Conservation (phyloP, 2,113 vertebrate species). For the Nothoprocta perdicaria region DNA sequence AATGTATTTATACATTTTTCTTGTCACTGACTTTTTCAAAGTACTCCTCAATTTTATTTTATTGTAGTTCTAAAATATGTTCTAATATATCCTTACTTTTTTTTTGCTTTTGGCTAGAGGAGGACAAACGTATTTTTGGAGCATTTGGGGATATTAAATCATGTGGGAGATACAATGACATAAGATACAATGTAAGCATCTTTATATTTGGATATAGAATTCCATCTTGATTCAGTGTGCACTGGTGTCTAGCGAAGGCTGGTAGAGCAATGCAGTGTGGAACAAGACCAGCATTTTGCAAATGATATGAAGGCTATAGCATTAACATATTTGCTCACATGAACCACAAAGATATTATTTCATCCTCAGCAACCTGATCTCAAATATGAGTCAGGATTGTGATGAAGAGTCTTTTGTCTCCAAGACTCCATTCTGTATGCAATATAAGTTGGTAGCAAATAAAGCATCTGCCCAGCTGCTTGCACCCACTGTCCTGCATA, state of each 20-base stretch:
- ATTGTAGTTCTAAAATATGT: background rate
- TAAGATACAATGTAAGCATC: background rate
- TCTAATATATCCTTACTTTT: background rate
- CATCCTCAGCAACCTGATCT: background rate
- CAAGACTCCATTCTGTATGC: background rate
- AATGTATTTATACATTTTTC: background rate
- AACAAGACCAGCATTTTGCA: background rate
- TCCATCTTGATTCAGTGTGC: fast-evolving
- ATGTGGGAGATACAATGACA: background rate
- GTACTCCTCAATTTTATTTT: background rate
- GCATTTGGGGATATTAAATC: background rate
- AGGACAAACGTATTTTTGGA: background rate
- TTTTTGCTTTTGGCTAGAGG: background rate
- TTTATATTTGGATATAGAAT: background rate
- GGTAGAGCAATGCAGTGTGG: background rate
- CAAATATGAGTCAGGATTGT: background rate
- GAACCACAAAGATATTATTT: background rate
- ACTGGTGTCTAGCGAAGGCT: fast-evolving
- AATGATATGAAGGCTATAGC: background rate
- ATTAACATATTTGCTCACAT: background rate
- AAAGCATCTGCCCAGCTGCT: background rate
- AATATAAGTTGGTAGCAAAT: background rate
- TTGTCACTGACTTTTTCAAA: background rate
- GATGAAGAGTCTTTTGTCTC: constrained; percentile 32
- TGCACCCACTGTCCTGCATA: background rate